Conservation (phyloP, 1,140 invertebrate genomes). For the Drosophila truncata region DNA sequence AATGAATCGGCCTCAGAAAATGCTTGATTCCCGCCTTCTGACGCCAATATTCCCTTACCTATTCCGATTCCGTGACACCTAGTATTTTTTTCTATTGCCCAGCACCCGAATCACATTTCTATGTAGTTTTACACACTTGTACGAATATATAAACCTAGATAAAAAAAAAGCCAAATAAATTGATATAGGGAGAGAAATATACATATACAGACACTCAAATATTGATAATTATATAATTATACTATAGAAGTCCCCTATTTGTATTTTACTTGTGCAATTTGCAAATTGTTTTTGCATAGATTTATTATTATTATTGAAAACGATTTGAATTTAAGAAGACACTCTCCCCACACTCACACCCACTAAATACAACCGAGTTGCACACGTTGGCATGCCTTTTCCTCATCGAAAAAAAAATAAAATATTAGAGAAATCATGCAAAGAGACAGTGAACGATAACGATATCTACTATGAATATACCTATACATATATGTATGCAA, state of each 20-base stretch:
- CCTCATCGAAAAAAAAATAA: conserved; percentile 32
- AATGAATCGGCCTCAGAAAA: too few species aligned
- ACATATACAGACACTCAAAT: conserved; percentile 15
- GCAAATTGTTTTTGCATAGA: conserved; percentile 49
- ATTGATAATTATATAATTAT: conserved; percentile 16
- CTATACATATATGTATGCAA: conserved; percentile 42
- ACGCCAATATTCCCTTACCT: background rate
- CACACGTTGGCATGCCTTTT: conserved; percentile 63
- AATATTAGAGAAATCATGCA: background rate
- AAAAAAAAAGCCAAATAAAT: conserved; percentile 22
- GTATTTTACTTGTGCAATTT: conserved; percentile 49
- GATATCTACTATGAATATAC: conserved; percentile 44
- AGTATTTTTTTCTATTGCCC: conserved; percentile 21
- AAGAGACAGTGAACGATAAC: conserved; percentile 8
- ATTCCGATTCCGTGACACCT: background rate
- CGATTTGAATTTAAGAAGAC: conserved; percentile 28
- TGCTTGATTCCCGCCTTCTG: background rate
- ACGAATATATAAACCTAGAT: conserved; percentile 28
- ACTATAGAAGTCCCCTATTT: conserved; percentile 27
- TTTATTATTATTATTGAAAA: conserved; percentile 39
- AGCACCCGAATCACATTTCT: conserved; percentile 27
- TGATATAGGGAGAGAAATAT: conserved; percentile 30
- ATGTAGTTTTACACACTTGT: conserved; percentile 35
- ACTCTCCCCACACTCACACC: background rate
- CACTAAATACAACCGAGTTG: conserved; percentile 18